Evolutionary conservation across 2,888 invertebrate species (phyloP), one percentile per base, ranked within the genome.

Genomic region (Scelioninae gen. 1): DNA sequence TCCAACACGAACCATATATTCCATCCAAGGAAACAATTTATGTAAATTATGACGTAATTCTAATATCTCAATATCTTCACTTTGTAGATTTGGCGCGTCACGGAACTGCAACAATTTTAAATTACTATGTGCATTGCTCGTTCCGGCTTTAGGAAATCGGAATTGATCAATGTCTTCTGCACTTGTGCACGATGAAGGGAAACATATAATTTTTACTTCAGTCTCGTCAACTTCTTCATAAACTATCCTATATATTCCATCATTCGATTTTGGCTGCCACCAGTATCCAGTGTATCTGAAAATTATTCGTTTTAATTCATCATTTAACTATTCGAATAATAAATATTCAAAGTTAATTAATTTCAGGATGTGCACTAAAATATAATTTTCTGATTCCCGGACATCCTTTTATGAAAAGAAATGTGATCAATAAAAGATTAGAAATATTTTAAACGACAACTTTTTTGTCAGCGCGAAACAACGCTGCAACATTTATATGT

Each of bases 1-100:
- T 0, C 98, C 99, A 11, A 97, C 97, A 85, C 99, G 93, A 0
- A 98, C 97, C 84, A 99, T 94, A 93, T 99, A 99, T 90, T 99
- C 99, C 93, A 97, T 95, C 97, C 97, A 97, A 0, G 98, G 97
- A 91, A 98, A 98, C 80, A 97, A 94, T 68, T 95, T 95, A 56
- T 95, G 94, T n/a, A 98, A 92, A 0, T 96, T 95, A 89, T 95
- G 96, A 56, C 95, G 94, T 84, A 97, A 93, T 87, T 96, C 96
- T 88, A 95, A 94, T 93, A 95, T 95, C 88, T 95, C 94, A 71
- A 97, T 94, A 86, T 97, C 96, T 0, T 94, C 94, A 72, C 96
- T 96, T 90, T 96, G 96, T 88, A 95, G 93, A 40, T 93, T 93
- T 53, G 94, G 93, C 76, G 94, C 93, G 60, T 97, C 92, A 77